Evolutionary conservation across 1,140 invertebrate genomes (phyloP), one percentile per base, ranked within the genome.

Genomic region (Gonioctena quinquepunctata): DNA sequence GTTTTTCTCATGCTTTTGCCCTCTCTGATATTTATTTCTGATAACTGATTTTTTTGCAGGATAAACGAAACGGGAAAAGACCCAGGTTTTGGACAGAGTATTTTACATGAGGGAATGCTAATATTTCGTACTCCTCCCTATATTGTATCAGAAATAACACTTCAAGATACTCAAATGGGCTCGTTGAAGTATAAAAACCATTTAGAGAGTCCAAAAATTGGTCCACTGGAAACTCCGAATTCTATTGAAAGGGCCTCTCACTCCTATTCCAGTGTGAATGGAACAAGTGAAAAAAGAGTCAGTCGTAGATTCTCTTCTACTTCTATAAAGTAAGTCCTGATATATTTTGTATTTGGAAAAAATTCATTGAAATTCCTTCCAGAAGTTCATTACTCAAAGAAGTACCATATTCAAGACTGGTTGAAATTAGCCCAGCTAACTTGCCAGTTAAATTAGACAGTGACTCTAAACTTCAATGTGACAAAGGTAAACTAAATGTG

Each of bases 31-130:
- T 42, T 23, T 7, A 49, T 60, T 68, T 7, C 13, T 5, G 7
- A 33, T 25, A 23, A 3, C 16, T 13, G 18, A 25, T 13, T 52
- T 63, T 52, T 62, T 54, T 52, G 0, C 18, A 88, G 88, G 74
- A 87, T 91, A n/a, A 87, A 89, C 71, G 87, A 89, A 52, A 79
- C 86, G 16, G 89, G 88, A 21, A 87, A 88, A 77, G 91, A 92
- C 82, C 89, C 89, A 74, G 95, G 95, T 0, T 98, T 95, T 82
- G 96, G 96, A 2, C 96, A 98, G 81, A 98, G 96, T 80, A 91
- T 98, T 74, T 85, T 99, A 7, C 93, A 96, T 79, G 90, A 92
- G 57, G 90, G 90, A 42, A 92, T 94, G 79, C 84, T 97, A n/a
- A 91, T 98, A 23, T 96, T 97, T 82, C 92, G 96, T 70, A 94